phyloP scores from a whole-genome alignment of 2,797 vertebrate species.

The Coluber constrictor region DNA sequence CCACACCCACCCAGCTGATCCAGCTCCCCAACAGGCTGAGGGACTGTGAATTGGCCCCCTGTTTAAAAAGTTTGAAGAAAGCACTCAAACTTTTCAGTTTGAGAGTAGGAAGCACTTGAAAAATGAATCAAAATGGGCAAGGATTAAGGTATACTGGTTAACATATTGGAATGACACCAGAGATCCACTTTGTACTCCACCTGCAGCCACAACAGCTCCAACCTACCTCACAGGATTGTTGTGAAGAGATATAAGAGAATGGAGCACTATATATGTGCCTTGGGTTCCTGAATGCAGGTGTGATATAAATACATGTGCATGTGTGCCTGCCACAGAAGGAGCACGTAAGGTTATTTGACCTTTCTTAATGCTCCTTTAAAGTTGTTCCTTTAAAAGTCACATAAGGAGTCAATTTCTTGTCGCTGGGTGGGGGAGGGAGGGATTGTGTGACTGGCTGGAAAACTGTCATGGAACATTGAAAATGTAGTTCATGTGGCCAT shows the following conservation, averaged over 20 bases:
- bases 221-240: background rate
- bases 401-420: background rate
- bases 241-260: background rate
- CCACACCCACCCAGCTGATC: too few relatives aligned
- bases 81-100: too few relatives aligned
- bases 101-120: background rate
- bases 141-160: background rate
- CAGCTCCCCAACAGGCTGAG: too few relatives aligned
- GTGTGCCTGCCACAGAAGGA: background rate
- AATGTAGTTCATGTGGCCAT: background rate
- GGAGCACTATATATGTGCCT: background rate
- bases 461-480: background rate
- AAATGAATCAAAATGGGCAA: background rate
- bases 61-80: too few relatives aligned
- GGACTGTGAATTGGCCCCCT: too few relatives aligned
- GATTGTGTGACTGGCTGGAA: background rate
- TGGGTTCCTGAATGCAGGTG: background rate
- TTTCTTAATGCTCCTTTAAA: background rate
- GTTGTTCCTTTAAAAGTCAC: background rate
- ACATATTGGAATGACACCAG: background rate
- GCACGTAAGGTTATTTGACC: background rate
- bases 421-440: background rate
- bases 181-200: background rate
- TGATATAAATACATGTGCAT: background rate
- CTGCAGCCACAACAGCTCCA: background rate